Percentiles rank a stretch among this genome's conserved stretches.
Conservation (phyloP, 1,140 invertebrate genomes). For the Portunus trituberculatus region DNA sequence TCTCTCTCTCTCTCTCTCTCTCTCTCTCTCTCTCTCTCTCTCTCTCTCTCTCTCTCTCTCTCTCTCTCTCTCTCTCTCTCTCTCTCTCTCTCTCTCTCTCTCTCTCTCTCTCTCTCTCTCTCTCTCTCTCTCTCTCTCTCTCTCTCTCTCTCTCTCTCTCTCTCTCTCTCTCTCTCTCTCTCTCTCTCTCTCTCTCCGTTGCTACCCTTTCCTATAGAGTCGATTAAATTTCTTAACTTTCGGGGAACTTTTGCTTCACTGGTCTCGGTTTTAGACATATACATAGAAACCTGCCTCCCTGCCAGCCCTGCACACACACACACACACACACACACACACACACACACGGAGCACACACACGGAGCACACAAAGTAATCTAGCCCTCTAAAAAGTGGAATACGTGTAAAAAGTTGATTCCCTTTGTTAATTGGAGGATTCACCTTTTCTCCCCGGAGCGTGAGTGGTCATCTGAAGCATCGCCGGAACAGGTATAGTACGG, state of each 20-base stretch:
- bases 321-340: conserved; percentile 20
- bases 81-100: conserved; percentile 4
- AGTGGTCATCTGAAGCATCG: background rate
- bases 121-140: background rate
- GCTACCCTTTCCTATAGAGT: background rate
- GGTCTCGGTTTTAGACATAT: background rate
- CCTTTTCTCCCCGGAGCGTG: background rate
- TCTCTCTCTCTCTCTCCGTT: background rate
- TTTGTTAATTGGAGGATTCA: conserved; percentile 1
- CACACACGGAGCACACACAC: background rate
- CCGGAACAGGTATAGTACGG: background rate
- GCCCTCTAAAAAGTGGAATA: background rate
- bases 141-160: background rate
- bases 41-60: background rate
- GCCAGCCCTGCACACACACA: background rate
- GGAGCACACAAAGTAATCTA: background rate
- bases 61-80: conserved; percentile 6
- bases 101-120: background rate
- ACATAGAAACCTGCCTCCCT: background rate
- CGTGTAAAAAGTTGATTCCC: background rate
- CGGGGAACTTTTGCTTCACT: background rate
- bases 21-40: background rate
- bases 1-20: background rate
- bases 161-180: background rate
- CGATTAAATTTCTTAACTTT: background rate